phyloP scores from a whole-genome alignment of 92 coral and sea anemone species.

The Epizoanthus stellaris region DNA sequence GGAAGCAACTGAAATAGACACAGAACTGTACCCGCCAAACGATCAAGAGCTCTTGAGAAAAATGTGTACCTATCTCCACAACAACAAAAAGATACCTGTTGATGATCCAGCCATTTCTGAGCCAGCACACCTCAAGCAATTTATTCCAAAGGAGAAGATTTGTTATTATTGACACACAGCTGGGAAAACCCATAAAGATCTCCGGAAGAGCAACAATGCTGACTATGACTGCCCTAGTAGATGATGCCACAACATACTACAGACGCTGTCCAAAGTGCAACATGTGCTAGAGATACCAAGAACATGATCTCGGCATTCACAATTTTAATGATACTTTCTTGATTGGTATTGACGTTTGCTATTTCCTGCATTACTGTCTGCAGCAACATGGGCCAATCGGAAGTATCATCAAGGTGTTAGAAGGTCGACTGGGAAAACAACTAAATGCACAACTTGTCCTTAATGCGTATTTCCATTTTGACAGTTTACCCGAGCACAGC shows the following conservation, averaged over 20 bases:
- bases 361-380: slow-evolving; percentile 5
- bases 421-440: slow-evolving; percentile 13
- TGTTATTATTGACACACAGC: slow-evolving; percentile 15
- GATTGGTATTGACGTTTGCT: slow-evolving; percentile 56
- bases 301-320: slow-evolving; percentile 30
- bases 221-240: slow-evolving; percentile 36
- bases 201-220: slow-evolving; percentile 27
- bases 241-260: slow-evolving; percentile 56
- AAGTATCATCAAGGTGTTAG: slow-evolving; percentile 52
- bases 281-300: slow-evolving; percentile 63
- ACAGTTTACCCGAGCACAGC: slow-evolving; percentile 40
- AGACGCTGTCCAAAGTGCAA: slow-evolving; percentile 47
- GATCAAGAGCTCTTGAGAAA: slow-evolving; percentile 28
- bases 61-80: slow-evolving; percentile 62
- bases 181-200: slow-evolving; percentile 45
- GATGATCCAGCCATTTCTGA: neutral
- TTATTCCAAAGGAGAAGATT: slow-evolving; percentile 47
- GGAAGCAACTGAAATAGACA: neutral
- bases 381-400: slow-evolving; percentile 43
- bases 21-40: slow-evolving; percentile 49
- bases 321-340: slow-evolving; percentile 59
- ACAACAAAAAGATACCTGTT: slow-evolving; percentile 33
- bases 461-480: slow-evolving; percentile 61
- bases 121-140: neutral
- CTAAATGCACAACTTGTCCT: slow-evolving; percentile 43